These are phyloP conservation scores for Biston stratarius DNA, from an alignment of 2,888 invertebrate genomes.

Conservation along the genomic window DNA sequence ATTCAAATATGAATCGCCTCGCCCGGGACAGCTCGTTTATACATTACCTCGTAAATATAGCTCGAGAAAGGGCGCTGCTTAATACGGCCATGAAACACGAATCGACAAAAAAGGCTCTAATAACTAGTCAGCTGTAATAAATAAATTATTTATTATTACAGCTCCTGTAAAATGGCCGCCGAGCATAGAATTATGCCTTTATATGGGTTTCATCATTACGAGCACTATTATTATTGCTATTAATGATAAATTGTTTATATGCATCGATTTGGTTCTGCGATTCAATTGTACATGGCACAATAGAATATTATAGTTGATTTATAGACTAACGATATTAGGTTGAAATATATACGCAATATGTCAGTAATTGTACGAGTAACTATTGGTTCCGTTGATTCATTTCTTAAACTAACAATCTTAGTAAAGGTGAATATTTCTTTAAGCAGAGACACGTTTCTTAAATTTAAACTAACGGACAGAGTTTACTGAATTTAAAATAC, in stretches of 20 bases:
- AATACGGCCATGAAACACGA: constrained; percentile 53
- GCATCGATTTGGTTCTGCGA: constrained; percentile 15
- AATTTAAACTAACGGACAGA: neutral
- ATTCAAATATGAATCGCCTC: constrained; percentile 37
- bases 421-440: neutral
- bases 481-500: neutral
- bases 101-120: constrained; percentile 58
- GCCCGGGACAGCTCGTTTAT: constrained; percentile 41
- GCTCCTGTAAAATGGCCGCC: constrained; percentile 52
- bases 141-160: constrained; percentile 63
- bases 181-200: constrained; percentile 53
- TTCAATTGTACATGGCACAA: constrained; percentile 9
- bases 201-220: constrained; percentile 47
- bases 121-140: constrained; percentile 60
- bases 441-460: neutral
- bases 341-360: neutral
- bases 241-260: constrained; percentile 20
- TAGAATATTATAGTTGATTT: constrained; percentile 8
- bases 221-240: constrained; percentile 38
- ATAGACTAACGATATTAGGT: neutral
- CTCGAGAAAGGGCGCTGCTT: constrained; percentile 54
- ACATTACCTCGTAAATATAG: constrained; percentile 47
- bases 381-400: neutral
- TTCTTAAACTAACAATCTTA: neutral
- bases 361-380: neutral